Evolutionary conservation across 2,797 vertebrate genomes (phyloP).

Genomic region (Artibeus lituratus): DNA sequence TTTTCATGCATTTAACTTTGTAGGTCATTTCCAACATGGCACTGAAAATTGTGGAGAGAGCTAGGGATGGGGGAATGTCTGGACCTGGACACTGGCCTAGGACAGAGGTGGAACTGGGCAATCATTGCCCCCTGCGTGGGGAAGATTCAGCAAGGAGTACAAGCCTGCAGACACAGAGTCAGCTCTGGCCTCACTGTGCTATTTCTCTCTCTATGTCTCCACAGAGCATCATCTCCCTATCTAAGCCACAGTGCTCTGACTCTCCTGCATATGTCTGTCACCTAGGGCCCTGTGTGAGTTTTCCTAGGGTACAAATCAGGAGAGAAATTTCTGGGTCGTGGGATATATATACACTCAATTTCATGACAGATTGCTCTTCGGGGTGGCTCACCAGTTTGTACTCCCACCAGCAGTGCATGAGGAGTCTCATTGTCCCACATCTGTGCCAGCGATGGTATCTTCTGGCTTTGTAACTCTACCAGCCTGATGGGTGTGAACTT

Average conservation of each 20-base stretch:
- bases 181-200: not conserved
- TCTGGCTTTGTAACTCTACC: constrained; percentile 34
- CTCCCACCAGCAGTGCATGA: not conserved
- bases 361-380: not conserved
- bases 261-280: not conserved
- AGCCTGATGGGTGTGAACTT: not conserved
- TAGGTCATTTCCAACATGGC: not conserved
- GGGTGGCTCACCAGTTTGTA: not conserved
- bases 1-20: not conserved
- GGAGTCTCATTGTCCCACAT: not conserved
- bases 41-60: not conserved
- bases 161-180: not conserved
- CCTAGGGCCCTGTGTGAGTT: not conserved
- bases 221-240: not conserved
- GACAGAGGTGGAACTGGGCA: not conserved
- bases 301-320: not conserved
- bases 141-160: not conserved
- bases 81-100: not conserved
- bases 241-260: not conserved
- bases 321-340: not conserved
- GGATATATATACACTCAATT: not conserved
- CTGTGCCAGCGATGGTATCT: not conserved
- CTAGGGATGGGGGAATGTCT: not conserved
- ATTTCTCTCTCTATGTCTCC: not conserved
- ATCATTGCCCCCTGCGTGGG: not conserved